A percentile compares a stretch with the other conserved stretches of the same genome.
These are phyloP conservation scores for Luperina testacea DNA, from an alignment of 2,888 invertebrate species.

Conservation along the genomic window DNA sequence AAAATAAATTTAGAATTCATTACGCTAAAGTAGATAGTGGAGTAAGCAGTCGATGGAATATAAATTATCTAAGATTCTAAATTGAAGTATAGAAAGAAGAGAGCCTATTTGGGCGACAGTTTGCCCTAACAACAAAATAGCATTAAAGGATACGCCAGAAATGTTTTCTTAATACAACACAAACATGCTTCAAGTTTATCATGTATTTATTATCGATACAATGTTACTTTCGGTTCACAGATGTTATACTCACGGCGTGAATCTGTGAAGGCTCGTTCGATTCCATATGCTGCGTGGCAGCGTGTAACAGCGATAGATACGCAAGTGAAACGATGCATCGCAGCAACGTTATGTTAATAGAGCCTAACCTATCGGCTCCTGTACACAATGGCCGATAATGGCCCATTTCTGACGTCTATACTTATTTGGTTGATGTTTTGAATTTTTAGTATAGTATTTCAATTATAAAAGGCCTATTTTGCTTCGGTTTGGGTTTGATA, in stretches of 20 bases:
- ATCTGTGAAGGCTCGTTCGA: conserved; percentile 82
- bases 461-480: conserved; percentile 3
- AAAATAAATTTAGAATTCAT: not conserved
- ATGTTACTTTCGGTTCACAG: conserved; percentile 37
- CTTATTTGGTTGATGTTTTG: not conserved
- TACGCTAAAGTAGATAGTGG: not conserved
- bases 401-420: conserved; percentile 51
- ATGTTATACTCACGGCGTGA: conserved; percentile 66
- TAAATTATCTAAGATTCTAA: not conserved
- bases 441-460: not conserved
- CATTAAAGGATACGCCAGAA: conserved; percentile 35
- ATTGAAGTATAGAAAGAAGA: conserved; percentile 17
- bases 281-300: conserved; percentile 94
- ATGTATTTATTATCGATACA: conserved; percentile 35
- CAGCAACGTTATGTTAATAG: conserved; percentile 75
- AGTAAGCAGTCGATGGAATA: not conserved
- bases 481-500: not conserved
- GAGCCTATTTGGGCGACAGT: conserved; percentile 49
- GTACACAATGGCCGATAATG: conserved; percentile 41
- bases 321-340: conserved; percentile 96
- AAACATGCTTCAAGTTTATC: conserved; percentile 39
- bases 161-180: conserved; percentile 28
- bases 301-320: conserved; percentile 80
- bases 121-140: conserved; percentile 37
- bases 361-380: conserved; percentile 27